Conservation (phyloP, 2,113 vertebrate genomes). For the Callionymus lyra region DNA sequence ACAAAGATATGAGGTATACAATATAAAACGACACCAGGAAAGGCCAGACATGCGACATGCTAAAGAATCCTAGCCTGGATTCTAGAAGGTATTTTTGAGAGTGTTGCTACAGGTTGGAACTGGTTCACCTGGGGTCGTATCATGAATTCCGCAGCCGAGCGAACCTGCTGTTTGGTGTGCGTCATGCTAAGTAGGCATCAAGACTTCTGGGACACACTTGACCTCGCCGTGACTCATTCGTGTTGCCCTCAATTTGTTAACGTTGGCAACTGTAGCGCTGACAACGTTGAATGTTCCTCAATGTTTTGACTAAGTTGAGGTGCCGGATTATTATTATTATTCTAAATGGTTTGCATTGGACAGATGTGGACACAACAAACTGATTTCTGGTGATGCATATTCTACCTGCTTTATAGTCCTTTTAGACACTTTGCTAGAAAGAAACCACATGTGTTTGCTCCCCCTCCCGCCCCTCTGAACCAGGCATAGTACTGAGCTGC, state of each 20-base stretch:
- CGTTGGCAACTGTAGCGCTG: too few species aligned
- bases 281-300: too few species aligned
- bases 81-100: conserved; percentile 31
- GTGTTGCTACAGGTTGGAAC: conserved; percentile 58
- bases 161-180: conserved; percentile 36
- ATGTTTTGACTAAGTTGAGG: too few species aligned
- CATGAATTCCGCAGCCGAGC: conserved; percentile 40
- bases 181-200: conserved; percentile 3
- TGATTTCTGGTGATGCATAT: too few species aligned
- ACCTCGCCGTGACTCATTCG: conserved; percentile 7
- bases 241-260: not conserved
- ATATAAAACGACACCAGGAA: conserved; percentile 11
- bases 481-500: conserved; percentile 28
- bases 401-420: too few species aligned
- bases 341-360: too few species aligned
- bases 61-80: not conserved
- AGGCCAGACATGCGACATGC: not conserved
- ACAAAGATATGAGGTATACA: too few species aligned
- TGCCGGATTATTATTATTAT: too few species aligned
- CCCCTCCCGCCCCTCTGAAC: not conserved
- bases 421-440: too few species aligned
- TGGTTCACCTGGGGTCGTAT: conserved; percentile 45
- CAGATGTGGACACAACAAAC: too few species aligned
- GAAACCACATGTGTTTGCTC: conserved; percentile 1
- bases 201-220: conserved; percentile 4